These are phyloP conservation scores for Alcis repandata DNA, from an alignment of 2,888 invertebrate genomes.

Conservation along the genomic window DNA sequence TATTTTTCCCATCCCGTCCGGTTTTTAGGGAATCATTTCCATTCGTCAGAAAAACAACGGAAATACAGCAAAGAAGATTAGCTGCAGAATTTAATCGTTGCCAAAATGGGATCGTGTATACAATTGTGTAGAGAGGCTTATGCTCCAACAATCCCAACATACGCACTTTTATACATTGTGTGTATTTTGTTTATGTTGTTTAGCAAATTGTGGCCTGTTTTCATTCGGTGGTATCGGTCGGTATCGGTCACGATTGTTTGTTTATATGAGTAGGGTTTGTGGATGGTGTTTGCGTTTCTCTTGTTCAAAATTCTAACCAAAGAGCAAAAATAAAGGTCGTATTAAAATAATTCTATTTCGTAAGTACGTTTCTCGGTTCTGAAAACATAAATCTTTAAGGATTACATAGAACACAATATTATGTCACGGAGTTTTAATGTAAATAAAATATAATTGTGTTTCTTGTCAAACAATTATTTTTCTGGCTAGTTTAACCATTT, in stretches of 20 bases:
- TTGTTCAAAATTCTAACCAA: conserved; percentile 4
- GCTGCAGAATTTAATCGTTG: conserved; percentile 30
- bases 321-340: background rate
- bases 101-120: conserved; percentile 24
- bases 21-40: conserved; percentile 46
- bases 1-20: conserved; percentile 55
- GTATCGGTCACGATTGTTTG: conserved; percentile 20
- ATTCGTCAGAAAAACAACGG: conserved; percentile 25
- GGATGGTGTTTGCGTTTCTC: conserved; percentile 1
- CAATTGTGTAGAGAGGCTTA: conserved; percentile 18
- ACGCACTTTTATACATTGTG: background rate
- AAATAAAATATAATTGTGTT: too few species aligned
- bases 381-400: too few species aligned
- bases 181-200: conserved; percentile 15
- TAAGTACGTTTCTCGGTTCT: too few species aligned
- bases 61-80: conserved; percentile 24
- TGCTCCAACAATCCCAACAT: conserved; percentile 1
- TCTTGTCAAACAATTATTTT: too few species aligned
- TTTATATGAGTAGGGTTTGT: conserved; percentile 12
- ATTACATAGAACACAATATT: too few species aligned
- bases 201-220: conserved; percentile 27
- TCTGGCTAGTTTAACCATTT: too few species aligned
- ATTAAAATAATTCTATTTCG: background rate
- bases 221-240: conserved; percentile 19
- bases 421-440: too few species aligned